Evolutionary conservation across 2,797 vertebrate genomes (phyloP).

Genomic region (Sebastes vulpes): DNA sequence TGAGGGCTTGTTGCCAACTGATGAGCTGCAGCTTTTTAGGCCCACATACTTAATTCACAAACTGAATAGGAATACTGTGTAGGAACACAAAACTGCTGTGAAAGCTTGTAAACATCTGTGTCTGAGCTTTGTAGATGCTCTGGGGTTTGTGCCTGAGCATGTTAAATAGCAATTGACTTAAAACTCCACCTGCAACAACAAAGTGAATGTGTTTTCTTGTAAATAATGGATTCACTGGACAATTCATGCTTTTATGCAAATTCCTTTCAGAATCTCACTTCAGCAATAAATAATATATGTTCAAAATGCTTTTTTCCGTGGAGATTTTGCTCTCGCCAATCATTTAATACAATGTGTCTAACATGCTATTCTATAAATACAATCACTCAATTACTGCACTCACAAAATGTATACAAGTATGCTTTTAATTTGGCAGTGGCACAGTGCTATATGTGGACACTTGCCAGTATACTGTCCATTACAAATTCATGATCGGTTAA

Average conservation of each 20-base stretch:
- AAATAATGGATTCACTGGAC: conserved; percentile 2
- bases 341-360: background rate
- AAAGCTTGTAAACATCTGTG: conserved; percentile 28
- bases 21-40: conserved; percentile 21
- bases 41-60: conserved; percentile 17
- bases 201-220: background rate
- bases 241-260: background rate
- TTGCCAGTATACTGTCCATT: background rate
- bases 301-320: background rate
- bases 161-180: conserved; percentile 15
- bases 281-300: background rate
- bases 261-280: background rate
- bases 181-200: conserved; percentile 7
- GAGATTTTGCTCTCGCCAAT: background rate
- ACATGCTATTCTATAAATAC: background rate
- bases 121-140: background rate
- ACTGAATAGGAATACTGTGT: background rate
- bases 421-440: background rate
- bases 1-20: conserved; percentile 1
- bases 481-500: conserved; percentile 30
- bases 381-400: background rate
- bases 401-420: background rate
- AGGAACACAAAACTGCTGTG: conserved; percentile 16
- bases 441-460: background rate
- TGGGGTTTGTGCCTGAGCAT: conserved; percentile 6